A percentile compares a stretch with the other conserved stretches of the same genome.
These are phyloP conservation scores for Holothuria scabra DNA, from an alignment of 53 echinoderm and acorn worm species.

Conservation along the genomic window DNA sequence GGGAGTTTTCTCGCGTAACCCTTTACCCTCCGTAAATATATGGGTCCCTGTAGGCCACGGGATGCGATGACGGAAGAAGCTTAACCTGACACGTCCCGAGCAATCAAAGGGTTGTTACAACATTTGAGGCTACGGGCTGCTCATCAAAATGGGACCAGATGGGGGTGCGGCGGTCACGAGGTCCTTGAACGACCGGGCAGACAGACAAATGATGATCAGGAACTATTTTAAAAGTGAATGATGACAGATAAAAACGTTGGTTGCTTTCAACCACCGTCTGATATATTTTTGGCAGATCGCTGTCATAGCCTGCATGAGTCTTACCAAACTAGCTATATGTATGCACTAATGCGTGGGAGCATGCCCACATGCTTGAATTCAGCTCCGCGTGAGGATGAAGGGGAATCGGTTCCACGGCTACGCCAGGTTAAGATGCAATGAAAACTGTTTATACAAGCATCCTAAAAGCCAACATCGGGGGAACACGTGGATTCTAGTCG, in stretches of 20 bases:
- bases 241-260: constrained; percentile 17
- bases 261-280: too few species aligned
- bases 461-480: too few species aligned
- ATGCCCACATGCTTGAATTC: too few species aligned
- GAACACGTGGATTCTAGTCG: too few species aligned
- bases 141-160: constrained; percentile 43
- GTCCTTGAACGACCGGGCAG: constrained; percentile 48
- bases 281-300: too few species aligned
- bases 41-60: constrained; percentile 33
- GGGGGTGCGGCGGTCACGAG: constrained; percentile 33
- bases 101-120: constrained; percentile 41
- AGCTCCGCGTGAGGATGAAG: too few species aligned
- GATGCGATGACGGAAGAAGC: constrained; percentile 19
- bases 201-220: constrained; percentile 1
- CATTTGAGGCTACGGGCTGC: constrained; percentile 4
- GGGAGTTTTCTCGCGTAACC: constrained; percentile 16
- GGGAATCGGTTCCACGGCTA: too few species aligned
- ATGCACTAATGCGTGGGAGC: too few species aligned
- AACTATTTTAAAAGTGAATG: constrained; percentile 42
- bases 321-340: too few species aligned
- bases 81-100: constrained; percentile 42
- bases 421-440: too few species aligned
- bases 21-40: constrained; percentile 33
- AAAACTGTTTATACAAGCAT: too few species aligned
- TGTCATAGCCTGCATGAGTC: too few species aligned